A percentile compares a stretch with the other conserved stretches of the same genome.
phyloP scores from a whole-genome alignment of 2,888 invertebrate species.

The Sussaba pulchella region DNA sequence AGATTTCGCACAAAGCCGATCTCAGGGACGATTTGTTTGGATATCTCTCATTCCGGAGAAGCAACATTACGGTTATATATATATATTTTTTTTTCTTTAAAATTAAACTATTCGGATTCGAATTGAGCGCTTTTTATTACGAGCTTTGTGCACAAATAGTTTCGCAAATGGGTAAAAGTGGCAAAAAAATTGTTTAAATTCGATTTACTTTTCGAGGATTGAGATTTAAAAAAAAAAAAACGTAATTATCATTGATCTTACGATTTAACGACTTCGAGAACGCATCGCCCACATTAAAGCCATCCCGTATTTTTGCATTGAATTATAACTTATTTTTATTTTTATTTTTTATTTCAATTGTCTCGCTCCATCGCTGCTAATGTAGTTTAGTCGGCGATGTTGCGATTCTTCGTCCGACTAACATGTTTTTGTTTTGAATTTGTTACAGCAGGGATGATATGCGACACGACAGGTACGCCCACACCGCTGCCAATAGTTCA shows the following conservation, averaged over 20 bases:
- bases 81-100: too few relatives aligned
- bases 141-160: constrained; percentile 8
- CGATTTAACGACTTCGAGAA: constrained; percentile 30
- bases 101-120: too few relatives aligned
- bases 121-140: constrained; percentile 13
- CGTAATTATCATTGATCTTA: not conserved
- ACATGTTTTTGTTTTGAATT: constrained; percentile 80
- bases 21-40: constrained; percentile 66
- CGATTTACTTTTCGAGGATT: constrained; percentile 12
- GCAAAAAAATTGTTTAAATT: constrained; percentile 1
- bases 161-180: not conserved
- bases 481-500: constrained; percentile 76
- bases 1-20: constrained; percentile 76
- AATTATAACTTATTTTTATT: too few relatives aligned
- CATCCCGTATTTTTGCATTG: constrained; percentile 28
- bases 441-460: constrained; percentile 84
- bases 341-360: constrained; percentile 17
- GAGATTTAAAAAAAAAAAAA: constrained; percentile 1
- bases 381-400: constrained; percentile 37
- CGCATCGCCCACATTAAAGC: constrained; percentile 51
- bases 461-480: constrained; percentile 84
- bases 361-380: constrained; percentile 53
- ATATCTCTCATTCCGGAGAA: constrained; percentile 41
- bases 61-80: constrained; percentile 1
- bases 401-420: constrained; percentile 71